Base-by-base conservation (phyloP, 2,888 invertebrate genomes). In the Amiota mariae region DNA sequence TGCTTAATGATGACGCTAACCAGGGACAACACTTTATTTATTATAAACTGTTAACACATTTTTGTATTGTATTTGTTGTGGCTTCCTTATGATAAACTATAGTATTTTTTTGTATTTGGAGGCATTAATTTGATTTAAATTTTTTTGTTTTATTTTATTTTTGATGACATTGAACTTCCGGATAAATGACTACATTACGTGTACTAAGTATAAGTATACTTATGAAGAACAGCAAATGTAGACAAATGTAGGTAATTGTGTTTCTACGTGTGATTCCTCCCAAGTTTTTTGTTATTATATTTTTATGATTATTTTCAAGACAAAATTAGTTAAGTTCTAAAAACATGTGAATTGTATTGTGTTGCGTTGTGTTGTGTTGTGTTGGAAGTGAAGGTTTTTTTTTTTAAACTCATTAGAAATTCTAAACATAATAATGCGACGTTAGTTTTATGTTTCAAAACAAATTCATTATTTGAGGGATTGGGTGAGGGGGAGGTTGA, bases 181-280 rank as follows among this genome's bases (percentile, higher is more conserved):
- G 77, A 81, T 77, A 71, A 8, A 71, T 66, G 36, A 36, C 36
- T 36, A 36, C 36, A 36, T 36, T 36, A 36, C 36, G 36, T 36
- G 36, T 36, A 36, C 36, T 73, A 12, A 59, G 46, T 74, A 71
- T 77, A n/a, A n/a, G n/a, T n/a, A n/a, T n/a, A n/a, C n/a, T 3
- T 24, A 77, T 72, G 73, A 77, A 81, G 13, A 73, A 71, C n/a
- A 20, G 63, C 63, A 46, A 63, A 63, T 13, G 46, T 48, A 63
- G 54, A 46, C 54, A 80, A 80, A 82, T 83, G 76, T 83, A 76
- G 86, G 86, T 83, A 83, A 83, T 83, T 83, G 86, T 86, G 84
- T 24, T 72, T 78, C 79, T 79, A 72, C 64, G 48, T 64, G 54
- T 75, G 71, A 73, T 59, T 68, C 15, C 24, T 24, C 24, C 24